Conservation (phyloP, 2,888 invertebrate species). For the Nasonia oneida region DNA sequence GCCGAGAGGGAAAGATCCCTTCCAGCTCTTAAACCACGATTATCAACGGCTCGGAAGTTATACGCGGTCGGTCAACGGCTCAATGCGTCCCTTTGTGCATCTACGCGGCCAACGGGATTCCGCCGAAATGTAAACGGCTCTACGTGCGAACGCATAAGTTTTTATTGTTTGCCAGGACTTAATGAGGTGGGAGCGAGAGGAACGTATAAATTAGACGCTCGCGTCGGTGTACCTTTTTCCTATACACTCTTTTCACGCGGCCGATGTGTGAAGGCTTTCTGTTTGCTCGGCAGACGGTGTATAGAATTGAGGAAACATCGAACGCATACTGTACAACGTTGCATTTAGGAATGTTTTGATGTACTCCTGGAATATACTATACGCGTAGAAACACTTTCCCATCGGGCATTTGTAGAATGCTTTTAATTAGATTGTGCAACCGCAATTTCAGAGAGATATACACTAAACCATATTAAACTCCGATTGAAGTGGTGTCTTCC, state of each 20-base stretch:
- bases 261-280: background rate
- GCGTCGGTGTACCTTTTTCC: background rate
- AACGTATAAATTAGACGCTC: conserved; percentile 12
- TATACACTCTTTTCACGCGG: background rate
- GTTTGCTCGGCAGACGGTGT: background rate
- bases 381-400: too few species aligned
- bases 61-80: background rate
- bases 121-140: conserved; percentile 50
- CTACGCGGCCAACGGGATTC: conserved; percentile 16
- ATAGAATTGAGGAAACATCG: background rate
- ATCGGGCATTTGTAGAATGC: too few species aligned
- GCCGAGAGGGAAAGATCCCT: background rate
- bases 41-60: conserved; percentile 45
- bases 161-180: conserved; percentile 51
- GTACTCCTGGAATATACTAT: too few species aligned
- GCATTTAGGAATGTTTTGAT: too few species aligned
- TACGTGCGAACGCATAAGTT: conserved; percentile 56
- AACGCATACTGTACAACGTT: background rate
- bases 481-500: background rate
- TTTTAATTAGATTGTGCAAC: too few species aligned
- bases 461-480: background rate
- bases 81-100: conserved; percentile 31
- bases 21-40: background rate
- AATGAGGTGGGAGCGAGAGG: conserved; percentile 22
- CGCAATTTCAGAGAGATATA: background rate